Percentiles rank a stretch among this genome's conserved stretches.
phyloP scores from a whole-genome alignment of 2,113 vertebrate genomes.

The Tonatia bakeri region DNA sequence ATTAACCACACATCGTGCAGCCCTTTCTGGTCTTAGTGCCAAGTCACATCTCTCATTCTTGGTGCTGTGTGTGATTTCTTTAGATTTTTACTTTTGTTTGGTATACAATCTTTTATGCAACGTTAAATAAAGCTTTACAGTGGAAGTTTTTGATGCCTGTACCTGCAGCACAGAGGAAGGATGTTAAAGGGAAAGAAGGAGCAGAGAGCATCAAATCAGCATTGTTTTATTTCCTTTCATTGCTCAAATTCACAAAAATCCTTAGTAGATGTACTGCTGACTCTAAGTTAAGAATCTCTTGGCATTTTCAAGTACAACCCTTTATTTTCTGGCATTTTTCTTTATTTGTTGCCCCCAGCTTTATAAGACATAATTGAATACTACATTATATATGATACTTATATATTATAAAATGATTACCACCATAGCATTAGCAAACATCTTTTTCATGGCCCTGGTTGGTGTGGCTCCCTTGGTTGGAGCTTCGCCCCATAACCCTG shows the following conservation, averaged over 20 bases:
- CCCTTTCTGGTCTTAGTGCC: constrained; percentile 17
- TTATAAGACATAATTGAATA: not conserved
- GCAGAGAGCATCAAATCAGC: not conserved
- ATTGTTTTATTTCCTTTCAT: constrained; percentile 11
- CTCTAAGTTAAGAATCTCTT: not conserved
- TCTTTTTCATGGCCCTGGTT: not conserved
- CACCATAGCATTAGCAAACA: not conserved
- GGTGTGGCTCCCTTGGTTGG: too few relatives aligned
- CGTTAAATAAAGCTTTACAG: not conserved
- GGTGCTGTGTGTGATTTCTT: constrained; percentile 19
- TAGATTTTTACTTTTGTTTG: constrained; percentile 28
- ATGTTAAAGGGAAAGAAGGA: not conserved
- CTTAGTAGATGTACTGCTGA: constrained; percentile 9
- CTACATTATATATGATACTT: not conserved
- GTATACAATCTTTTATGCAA: not conserved
- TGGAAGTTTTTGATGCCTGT: not conserved
- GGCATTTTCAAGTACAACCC: not conserved
- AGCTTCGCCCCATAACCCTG: too few relatives aligned
- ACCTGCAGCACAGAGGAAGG: not conserved
- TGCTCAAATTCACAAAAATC: constrained; percentile 10
- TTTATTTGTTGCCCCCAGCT: not conserved
- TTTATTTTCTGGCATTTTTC: constrained; percentile 12
- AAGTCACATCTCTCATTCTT: constrained; percentile 21
- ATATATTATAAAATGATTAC: not conserved
- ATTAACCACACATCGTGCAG: not conserved